Evolutionary conservation across 1,140 invertebrate species (phyloP).

Genomic region (Brachionus asplanchnoidis): DNA sequence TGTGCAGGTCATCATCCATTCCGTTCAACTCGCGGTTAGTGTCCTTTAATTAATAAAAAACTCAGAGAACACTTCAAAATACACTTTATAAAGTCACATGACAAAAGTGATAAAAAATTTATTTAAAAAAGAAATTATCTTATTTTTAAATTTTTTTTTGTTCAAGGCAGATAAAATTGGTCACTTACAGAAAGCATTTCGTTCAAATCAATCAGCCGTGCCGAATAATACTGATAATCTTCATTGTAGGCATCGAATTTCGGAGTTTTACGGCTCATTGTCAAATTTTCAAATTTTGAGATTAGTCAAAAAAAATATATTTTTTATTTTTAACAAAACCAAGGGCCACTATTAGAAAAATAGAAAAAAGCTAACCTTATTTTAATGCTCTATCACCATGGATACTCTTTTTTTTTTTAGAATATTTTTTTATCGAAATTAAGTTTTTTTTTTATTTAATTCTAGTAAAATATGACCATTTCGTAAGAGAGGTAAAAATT

Average conservation of each 20-base stretch:
- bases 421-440: constrained; percentile 1
- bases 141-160: not conserved
- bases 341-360: not conserved
- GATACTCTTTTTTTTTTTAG: not conserved
- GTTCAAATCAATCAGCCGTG: constrained; percentile 2
- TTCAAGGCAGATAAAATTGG: not conserved
- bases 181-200: not conserved
- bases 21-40: constrained; percentile 15
- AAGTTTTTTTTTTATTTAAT: not conserved
- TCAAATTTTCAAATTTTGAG: not conserved
- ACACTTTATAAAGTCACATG: not conserved
- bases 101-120: not conserved
- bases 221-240: constrained; percentile 24
- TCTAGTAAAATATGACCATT: constrained; percentile 1
- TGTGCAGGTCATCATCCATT: not conserved
- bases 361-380: constrained; percentile 4
- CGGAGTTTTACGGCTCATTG: not conserved
- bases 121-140: not conserved
- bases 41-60: not conserved
- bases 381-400: not conserved
- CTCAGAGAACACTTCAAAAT: not conserved
- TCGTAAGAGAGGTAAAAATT: constrained; percentile 7
- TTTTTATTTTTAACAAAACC: not conserved
- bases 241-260: not conserved
- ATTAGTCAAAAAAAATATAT: not conserved